Evolutionary conservation across 2,113 vertebrate species (phyloP), one percentile per base, ranked within the genome.

Genomic region (Nibea coibor): DNA sequence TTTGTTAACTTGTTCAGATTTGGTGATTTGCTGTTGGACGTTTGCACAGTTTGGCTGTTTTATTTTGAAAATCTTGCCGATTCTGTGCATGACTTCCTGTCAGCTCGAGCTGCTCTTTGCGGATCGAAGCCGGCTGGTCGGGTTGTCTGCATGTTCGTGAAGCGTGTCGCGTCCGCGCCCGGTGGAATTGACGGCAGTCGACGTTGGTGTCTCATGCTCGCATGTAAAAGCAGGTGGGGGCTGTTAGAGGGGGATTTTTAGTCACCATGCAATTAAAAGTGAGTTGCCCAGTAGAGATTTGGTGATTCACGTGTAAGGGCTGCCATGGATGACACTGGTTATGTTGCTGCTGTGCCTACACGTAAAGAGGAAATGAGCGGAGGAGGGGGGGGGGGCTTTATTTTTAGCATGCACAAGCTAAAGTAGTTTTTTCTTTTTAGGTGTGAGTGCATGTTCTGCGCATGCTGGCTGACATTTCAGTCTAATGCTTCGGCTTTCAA

Each of bases 221-320:
- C 50, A 67, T 76, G 68, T 22, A 54, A 51, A 77, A 68, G 78
- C 67, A 57, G 72, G 83, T 72, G 47, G 66, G 59, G 61, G 45
- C 71, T 61, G 83, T 86, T 90, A 77, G 53, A 77, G 53, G 73
- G 73, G 77, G 64, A 54, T 51, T 89, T 83, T 89, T 76, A 83
- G 85, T 92, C 82, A 59, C 83, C 91, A 88, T 93, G 92, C 92
- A 92, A 85, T 88, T 93, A 76, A 87, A 88, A 86, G 84, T 42
- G 22, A 82, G 82, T 82, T 81, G 76, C 72, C 80, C 61, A 68
- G 78, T 20, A 62, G 72, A 82, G 59, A 80, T 76, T 71, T 79
- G 80, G 87, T 85, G 91, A 88, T 56, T 91, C 74, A 82, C 68
- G 84, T 64, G 53, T 54, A 43, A 79, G 24, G 61, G 61, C 76